A percentile compares a stretch with the other conserved stretches of the same genome.
Evolutionary conservation across 2,113 vertebrate genomes (phyloP).

Genomic region (Henicopernis longicauda): DNA sequence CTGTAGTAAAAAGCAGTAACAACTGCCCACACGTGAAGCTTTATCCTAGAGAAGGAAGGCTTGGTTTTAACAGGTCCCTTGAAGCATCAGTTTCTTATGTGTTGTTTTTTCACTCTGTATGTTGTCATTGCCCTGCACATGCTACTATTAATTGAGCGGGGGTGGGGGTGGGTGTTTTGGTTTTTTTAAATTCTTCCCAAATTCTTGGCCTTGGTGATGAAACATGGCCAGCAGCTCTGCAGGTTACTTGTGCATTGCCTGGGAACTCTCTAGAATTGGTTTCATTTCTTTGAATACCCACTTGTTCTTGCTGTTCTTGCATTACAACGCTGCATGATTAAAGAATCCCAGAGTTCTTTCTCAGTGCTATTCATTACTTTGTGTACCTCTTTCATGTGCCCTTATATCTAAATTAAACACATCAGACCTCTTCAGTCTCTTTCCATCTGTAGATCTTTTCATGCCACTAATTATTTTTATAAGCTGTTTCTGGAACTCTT

Average conservation of each 20-base stretch:
- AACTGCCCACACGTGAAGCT: neutral
- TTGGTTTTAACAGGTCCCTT: neutral
- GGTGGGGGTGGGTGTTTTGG: fast-evolving
- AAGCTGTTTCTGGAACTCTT: slow-evolving; percentile 11
- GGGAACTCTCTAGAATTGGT: neutral
- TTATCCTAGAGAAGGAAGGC: neutral
- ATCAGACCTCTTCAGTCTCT: slow-evolving; percentile 16
- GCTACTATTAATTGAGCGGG: neutral
- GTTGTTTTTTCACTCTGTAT: neutral
- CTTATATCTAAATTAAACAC: slow-evolving; percentile 29
- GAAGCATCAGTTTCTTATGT: neutral
- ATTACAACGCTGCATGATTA: slow-evolving; percentile 29
- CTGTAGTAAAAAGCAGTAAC: neutral
- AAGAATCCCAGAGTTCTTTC: neutral
- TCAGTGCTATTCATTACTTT: slow-evolving; percentile 23
- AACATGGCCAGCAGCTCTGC: neutral
- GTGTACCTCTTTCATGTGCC: slow-evolving; percentile 4
- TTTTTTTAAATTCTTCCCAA: neutral
- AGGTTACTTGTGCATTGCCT: slow-evolving; percentile 3
- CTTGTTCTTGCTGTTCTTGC: slow-evolving; percentile 50
- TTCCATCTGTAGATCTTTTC: slow-evolving; percentile 39
- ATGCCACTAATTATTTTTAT: slow-evolving; percentile 21
- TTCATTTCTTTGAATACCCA: slow-evolving; percentile 38
- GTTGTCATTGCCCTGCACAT: neutral
- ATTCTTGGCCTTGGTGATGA: neutral